phyloP scores from a whole-genome alignment of 2,797 vertebrate genomes.

The Phrynocephalus guinanensis region DNA sequence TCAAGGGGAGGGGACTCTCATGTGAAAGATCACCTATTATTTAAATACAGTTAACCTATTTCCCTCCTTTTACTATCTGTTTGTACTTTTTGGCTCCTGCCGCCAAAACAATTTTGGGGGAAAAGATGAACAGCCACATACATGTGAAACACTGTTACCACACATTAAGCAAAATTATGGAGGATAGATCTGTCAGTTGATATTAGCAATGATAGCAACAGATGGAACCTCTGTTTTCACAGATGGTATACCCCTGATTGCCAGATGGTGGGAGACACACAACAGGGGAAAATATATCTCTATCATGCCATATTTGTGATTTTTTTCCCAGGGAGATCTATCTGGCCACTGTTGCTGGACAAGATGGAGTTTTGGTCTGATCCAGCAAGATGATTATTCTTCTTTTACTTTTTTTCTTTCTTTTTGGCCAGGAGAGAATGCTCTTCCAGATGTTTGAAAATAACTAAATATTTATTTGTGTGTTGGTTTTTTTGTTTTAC shows the following conservation, averaged over 20 bases:
- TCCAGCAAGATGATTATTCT: background rate
- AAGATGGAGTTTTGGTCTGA: background rate
- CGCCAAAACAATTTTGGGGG: background rate
- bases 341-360: background rate
- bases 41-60: background rate
- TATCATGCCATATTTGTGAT: constrained; percentile 2
- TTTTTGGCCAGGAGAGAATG: too few relatives aligned
- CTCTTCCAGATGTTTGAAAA: too few relatives aligned
- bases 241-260: background rate
- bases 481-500: too few relatives aligned
- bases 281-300: background rate
- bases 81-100: background rate
- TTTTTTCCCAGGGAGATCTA: background rate
- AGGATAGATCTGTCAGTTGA: constrained; percentile 16
- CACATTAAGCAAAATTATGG: constrained; percentile 19
- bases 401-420: too few relatives aligned
- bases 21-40: background rate
- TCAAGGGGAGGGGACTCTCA: background rate
- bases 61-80: background rate
- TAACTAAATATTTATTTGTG: too few relatives aligned
- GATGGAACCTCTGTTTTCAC: constrained; percentile 25
- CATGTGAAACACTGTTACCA: constrained; percentile 17
- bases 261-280: constrained; percentile 10
- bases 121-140: background rate
- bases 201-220: constrained; percentile 19